These are phyloP conservation scores for Dendrolimus kikuchii DNA, from an alignment of 1,140 invertebrate species.

Conservation along the genomic window DNA sequence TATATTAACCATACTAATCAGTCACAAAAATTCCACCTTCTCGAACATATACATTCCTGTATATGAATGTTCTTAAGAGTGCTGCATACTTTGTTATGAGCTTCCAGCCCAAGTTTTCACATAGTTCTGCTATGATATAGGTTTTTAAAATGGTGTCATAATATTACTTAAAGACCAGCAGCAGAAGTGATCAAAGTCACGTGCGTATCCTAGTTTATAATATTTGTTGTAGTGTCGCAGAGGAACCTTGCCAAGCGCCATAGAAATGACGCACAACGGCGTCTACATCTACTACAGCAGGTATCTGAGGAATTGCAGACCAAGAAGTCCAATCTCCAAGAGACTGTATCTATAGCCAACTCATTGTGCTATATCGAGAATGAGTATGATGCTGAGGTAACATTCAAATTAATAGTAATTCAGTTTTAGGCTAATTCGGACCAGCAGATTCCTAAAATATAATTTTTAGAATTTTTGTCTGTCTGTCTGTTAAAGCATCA, in stretches of 20 bases:
- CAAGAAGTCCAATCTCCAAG: constrained; percentile 37
- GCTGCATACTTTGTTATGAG: too few relatives aligned
- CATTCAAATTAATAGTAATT: not conserved
- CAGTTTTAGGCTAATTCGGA: not conserved
- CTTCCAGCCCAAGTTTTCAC: too few relatives aligned
- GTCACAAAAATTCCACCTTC: too few relatives aligned
- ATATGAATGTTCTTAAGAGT: too few relatives aligned
- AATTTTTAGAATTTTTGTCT: too few relatives aligned
- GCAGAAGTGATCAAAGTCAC: too few relatives aligned
- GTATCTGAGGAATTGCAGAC: constrained; percentile 27
- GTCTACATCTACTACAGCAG: constrained; percentile 35
- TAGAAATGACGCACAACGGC: constrained; percentile 30
- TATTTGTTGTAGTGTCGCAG: constrained; percentile 33
- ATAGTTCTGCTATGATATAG: too few relatives aligned
- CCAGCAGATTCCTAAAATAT: too few relatives aligned
- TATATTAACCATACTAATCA: not conserved
- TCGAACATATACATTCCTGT: too few relatives aligned
- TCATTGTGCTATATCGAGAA: constrained; percentile 24
- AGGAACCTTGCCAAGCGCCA: constrained; percentile 19
- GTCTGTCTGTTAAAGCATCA: too few relatives aligned
- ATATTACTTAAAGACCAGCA: too few relatives aligned
- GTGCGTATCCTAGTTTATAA: not conserved
- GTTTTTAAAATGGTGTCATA: too few relatives aligned
- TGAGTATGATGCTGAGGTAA: constrained; percentile 33
- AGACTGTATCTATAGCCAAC: constrained; percentile 35